Base-by-base conservation (phyloP, 2,888 invertebrate genomes). In the Idaea aversata region DNA sequence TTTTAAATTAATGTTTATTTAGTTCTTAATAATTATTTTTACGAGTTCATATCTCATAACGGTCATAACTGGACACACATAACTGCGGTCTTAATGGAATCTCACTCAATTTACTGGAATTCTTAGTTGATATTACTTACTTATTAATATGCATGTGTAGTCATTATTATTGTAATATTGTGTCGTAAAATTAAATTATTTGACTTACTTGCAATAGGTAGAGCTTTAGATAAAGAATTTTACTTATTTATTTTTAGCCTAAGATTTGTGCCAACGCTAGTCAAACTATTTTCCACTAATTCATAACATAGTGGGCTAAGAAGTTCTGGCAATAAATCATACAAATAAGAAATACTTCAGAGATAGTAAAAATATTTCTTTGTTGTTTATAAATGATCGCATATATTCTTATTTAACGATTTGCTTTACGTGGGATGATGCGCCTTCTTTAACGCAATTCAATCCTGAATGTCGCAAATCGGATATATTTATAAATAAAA, bases 11-110 rank as follows among this genome's bases (percentile, higher is more conserved):
- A 67, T 63, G 67, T 61, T 68, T 70, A 65, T 62, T 62, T 63
- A 60, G 65, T 65, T 67, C 57, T 65, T 67, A 66, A 66, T 72
- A 66, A 68, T 67, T 66, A 69, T 71, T 74, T 25, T 72, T 71
- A 74, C 66, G 67, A 68, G 66, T 67, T 65, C 71, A 72, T 69
- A 68, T 70, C 70, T 73, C 70, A 61, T 67, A 72, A 67, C 61
- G 64, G 65, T 62, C 64, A 65, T 67, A 67, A 70, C 47, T 47
- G 47, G 47, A 47, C 70, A 64, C 66, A 63, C 68, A 65, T 70
- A 70, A 66, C 67, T 57, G 63, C 65, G 65, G 10, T 59, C 65
- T 68, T 73, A 73, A 73, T 73, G 73, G 73, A 71, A 71, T 72
- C 61, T 63, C 67, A 66, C 67, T 69, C 69, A 66, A 69, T 69